Percentiles rank a stretch among this genome's conserved stretches.
phyloP scores from a whole-genome alignment of 2,113 vertebrate genomes.

The Pseudorhombus dupliciocellatus region DNA sequence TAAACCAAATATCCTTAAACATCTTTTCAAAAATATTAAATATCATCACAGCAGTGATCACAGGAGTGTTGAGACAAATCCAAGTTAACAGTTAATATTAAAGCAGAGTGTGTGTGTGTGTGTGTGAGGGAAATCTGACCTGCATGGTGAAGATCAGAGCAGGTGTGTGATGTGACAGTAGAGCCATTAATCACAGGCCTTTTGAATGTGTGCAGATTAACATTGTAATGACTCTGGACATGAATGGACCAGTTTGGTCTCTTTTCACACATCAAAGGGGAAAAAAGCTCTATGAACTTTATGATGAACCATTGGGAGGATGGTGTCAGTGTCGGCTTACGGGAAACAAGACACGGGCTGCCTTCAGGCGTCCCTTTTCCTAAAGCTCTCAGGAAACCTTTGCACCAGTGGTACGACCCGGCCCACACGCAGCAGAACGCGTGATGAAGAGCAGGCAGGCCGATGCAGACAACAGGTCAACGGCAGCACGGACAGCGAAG shows the following conservation, averaged over 20 bases:
- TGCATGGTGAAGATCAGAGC: constrained; percentile 9
- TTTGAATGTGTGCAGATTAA: constrained; percentile 35
- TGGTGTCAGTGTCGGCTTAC: background rate
- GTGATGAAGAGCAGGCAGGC: background rate
- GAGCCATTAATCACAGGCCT: constrained; percentile 36
- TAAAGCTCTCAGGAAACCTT: background rate
- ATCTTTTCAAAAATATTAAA: too few species aligned
- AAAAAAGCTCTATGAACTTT: constrained; percentile 12
- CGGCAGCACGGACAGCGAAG: background rate
- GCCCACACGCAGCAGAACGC: background rate
- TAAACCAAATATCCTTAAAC: too few species aligned
- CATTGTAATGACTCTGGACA: constrained; percentile 43
- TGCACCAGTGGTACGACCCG: too few species aligned
- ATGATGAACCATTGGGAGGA: constrained; percentile 17
- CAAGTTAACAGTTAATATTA: background rate
- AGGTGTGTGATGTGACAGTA: constrained; percentile 66
- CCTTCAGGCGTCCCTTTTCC: background rate
- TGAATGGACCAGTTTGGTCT: constrained; percentile 47
- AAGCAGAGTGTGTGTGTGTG: background rate
- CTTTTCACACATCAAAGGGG: constrained; percentile 48
- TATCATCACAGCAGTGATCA: too few species aligned
- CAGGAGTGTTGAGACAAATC: too few species aligned
- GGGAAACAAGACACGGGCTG: background rate
- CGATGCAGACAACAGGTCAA: too few species aligned
- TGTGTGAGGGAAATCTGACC: background rate